A percentile compares a stretch with the other conserved stretches of the same genome.
phyloP scores from a whole-genome alignment of 1,140 invertebrate genomes.

The Onthophagus taurus region DNA sequence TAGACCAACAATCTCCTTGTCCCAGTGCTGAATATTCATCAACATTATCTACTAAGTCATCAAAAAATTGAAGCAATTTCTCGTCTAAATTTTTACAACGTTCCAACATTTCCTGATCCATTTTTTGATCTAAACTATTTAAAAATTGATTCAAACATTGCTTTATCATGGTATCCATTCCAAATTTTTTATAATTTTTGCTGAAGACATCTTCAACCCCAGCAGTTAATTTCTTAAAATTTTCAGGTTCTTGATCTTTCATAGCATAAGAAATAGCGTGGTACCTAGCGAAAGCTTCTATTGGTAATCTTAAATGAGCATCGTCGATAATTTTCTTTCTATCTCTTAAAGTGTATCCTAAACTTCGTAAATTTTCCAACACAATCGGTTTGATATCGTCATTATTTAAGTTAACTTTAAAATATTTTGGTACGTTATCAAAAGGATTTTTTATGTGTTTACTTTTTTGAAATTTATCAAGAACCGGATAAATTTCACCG shows the following conservation, averaged over 20 bases:
- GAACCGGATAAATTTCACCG: neutral
- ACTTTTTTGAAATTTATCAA: neutral
- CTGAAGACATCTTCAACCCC: neutral
- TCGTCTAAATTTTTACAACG: neutral
- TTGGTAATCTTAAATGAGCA: slow-evolving; percentile 38
- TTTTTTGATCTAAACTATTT: neutral
- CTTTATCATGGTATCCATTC: neutral
- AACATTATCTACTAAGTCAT: neutral
- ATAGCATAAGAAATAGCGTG: slow-evolving; percentile 45
- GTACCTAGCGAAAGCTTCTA: slow-evolving; percentile 43
- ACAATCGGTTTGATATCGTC: slow-evolving; percentile 41
- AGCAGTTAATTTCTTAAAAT: neutral
- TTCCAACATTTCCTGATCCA: neutral
- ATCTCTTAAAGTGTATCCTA: slow-evolving; percentile 40
- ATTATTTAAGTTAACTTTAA: slow-evolving; percentile 27
- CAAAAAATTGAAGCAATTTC: neutral
- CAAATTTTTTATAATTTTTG: neutral
- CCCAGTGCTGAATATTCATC: slow-evolving; percentile 33
- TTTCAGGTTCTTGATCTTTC: slow-evolving; percentile 34
- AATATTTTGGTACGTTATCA: slow-evolving; percentile 33
- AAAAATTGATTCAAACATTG: neutral
- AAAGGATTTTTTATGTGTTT: slow-evolving; percentile 15
- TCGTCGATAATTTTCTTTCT: slow-evolving; percentile 37
- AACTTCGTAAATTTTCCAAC: slow-evolving; percentile 42
- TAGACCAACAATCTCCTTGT: slow-evolving; percentile 47